Evolutionary conservation across 2,888 invertebrate genomes (phyloP).

Genomic region (Apomyelois bistriatella): DNA sequence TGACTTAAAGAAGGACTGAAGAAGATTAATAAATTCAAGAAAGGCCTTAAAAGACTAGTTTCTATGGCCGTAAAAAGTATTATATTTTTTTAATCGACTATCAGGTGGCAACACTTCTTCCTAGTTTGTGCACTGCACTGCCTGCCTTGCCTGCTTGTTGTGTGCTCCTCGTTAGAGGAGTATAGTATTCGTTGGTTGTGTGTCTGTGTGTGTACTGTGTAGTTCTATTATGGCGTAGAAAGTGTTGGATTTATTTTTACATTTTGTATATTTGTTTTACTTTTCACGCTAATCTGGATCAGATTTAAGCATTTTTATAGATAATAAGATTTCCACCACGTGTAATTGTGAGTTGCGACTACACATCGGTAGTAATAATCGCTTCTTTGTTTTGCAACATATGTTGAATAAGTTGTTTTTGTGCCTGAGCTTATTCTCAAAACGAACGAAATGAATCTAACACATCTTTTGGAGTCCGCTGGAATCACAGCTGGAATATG

Average conservation of each 20-base stretch:
- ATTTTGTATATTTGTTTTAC: constrained; percentile 65
- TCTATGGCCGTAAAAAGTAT: no score
- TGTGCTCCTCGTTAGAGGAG: no score
- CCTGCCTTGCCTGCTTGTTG: no score
- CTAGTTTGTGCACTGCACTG: no score
- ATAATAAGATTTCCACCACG: constrained; percentile 31
- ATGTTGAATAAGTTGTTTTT: constrained; percentile 59
- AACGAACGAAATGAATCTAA: constrained; percentile 51
- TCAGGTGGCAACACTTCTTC: no score
- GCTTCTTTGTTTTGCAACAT: constrained; percentile 58
- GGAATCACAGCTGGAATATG: constrained; percentile 30
- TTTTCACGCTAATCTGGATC: constrained; percentile 64
- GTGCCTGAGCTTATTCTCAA: constrained; percentile 31
- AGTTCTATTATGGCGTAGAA: constrained; percentile 60
- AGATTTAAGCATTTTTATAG: constrained; percentile 57
- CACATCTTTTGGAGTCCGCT: constrained; percentile 39
- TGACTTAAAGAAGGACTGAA: no score
- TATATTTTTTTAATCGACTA: no score
- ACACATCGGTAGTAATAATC: constrained; percentile 42
- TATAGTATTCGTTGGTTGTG: no score
- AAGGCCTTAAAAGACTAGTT: no score
- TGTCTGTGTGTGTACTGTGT: no score
- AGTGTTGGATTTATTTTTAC: constrained; percentile 64
- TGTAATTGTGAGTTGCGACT: constrained; percentile 32
- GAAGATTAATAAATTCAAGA: no score